These are phyloP conservation scores for Drosophila erecta DNA, from an alignment of 1,140 invertebrate species.

Conservation along the genomic window DNA sequence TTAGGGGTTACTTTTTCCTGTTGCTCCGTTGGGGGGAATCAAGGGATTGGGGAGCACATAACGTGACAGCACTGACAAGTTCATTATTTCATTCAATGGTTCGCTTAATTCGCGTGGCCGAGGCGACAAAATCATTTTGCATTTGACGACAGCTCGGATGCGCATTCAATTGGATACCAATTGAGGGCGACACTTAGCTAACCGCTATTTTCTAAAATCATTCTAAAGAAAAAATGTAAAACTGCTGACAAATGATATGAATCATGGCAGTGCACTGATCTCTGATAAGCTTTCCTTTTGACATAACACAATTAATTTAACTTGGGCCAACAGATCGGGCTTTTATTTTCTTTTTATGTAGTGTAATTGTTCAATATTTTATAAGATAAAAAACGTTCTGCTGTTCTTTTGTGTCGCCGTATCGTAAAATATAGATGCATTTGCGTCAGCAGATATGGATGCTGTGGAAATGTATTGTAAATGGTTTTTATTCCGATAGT, in stretches of 20 bases:
- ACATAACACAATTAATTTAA: background rate
- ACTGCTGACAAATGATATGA: conserved; percentile 1
- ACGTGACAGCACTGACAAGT: conserved; percentile 37
- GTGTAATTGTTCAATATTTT: too few relatives aligned
- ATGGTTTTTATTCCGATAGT: background rate
- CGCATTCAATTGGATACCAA: conserved; percentile 62
- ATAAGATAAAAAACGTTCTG: too few relatives aligned
- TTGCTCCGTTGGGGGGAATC: background rate
- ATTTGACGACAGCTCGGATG: background rate
- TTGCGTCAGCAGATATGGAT: background rate
- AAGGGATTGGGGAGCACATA: conserved; percentile 2
- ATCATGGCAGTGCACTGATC: background rate
- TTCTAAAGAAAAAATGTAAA: background rate
- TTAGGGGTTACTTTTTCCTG: conserved; percentile 3
- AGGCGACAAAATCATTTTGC: conserved; percentile 30
- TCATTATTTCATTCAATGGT: conserved; percentile 68
- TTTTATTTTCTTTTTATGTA: background rate
- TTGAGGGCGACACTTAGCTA: conserved; percentile 26
- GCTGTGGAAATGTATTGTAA: background rate
- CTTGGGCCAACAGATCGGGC: too few relatives aligned
- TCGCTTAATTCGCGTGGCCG: conserved; percentile 56
- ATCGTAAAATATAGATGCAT: conserved; percentile 3
- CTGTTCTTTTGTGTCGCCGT: background rate
- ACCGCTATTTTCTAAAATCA: background rate
- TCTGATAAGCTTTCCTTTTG: conserved; percentile 8